phyloP scores from a whole-genome alignment of 2,888 invertebrate genomes.

The Dryococelus australis region DNA sequence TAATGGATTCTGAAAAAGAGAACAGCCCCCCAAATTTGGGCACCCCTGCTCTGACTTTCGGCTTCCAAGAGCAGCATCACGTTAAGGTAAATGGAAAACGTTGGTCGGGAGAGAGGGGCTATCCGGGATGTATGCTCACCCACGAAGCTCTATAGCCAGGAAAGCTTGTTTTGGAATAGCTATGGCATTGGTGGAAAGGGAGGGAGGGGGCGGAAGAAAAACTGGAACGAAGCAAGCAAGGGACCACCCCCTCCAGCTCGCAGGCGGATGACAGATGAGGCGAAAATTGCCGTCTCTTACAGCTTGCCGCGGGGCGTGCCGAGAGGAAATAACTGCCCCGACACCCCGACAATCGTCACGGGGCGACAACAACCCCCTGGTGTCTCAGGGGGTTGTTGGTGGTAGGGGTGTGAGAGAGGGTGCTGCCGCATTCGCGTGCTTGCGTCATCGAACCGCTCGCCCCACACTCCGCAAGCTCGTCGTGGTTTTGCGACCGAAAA shows the following conservation, averaged over 20 bases:
- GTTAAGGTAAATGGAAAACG: no score
- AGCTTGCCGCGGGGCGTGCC: not conserved
- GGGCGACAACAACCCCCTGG: not conserved
- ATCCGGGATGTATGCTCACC: no score
- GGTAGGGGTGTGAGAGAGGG: not conserved
- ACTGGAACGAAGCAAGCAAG: not conserved
- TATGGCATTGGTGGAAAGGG: not conserved
- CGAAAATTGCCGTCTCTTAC: slow-evolving; percentile 8
- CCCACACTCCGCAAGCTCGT: no score
- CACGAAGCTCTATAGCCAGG: no score
- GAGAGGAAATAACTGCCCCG: not conserved
- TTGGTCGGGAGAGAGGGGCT: no score
- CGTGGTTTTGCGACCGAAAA: no score
- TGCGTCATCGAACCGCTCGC: not conserved
- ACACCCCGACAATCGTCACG: not conserved
- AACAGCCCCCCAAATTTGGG: no score
- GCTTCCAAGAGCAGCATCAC: no score
- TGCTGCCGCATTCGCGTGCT: not conserved
- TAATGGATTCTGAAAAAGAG: no score
- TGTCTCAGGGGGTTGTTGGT: not conserved
- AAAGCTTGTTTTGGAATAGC: no score
- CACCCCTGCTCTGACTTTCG: no score
- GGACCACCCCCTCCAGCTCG: not conserved
- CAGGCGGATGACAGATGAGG: not conserved
- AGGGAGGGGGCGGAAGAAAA: not conserved